Base-by-base conservation (phyloP, 2,113 vertebrate species). In the Noctilio leporinus region DNA sequence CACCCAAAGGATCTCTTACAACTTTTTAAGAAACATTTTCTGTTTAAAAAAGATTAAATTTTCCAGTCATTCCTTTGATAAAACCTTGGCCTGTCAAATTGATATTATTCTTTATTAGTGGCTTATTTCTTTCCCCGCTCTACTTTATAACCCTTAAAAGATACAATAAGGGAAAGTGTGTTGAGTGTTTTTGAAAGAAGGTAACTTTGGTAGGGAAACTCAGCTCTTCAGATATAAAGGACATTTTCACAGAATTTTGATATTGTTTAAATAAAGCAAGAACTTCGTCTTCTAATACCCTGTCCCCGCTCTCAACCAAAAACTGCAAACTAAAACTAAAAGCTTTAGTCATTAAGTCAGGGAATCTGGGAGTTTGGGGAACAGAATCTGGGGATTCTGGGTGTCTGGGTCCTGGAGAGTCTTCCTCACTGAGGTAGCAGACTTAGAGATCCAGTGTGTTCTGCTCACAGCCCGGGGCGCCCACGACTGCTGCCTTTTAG, bases 11-110 rank as follows among this genome's bases (percentile, higher is more conserved):
- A 62, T 2, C 43, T 53, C 95, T 14, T 88, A 24, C 51, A 85
- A 57, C 76, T 89, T 76, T 70, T 93, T 84, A 96, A 96, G 43
- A 96, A 85, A 77, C 76, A 82, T 28, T 95, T 72, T 59, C 49
- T 93, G 84, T 87, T 72, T 10, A 65, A 40, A 77, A 87, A 88
- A 89, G 87, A 40, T 70, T 51, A 90, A 97, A 96, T 86, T 77
- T 95, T 67, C 91, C 20, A 69, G 81, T 45, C 89, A 84, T 89
- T 84, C 88, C 77, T 89, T 26, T 51, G 17, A 59, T 93, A 49
- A 87, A 78, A 92, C 64, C 86, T 96, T 82, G 24, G 69, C 83
- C 87, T 65, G 57, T 67, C 89, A 80, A 84, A 91, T 28, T 73
- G 86, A 67, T 86, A 57, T 64, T 70, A 19, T 38, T 55, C n/a